A percentile compares a stretch with the other conserved stretches of the same genome.
Conservation (phyloP, 2,113 vertebrate genomes). For the Perca schrenkii region DNA sequence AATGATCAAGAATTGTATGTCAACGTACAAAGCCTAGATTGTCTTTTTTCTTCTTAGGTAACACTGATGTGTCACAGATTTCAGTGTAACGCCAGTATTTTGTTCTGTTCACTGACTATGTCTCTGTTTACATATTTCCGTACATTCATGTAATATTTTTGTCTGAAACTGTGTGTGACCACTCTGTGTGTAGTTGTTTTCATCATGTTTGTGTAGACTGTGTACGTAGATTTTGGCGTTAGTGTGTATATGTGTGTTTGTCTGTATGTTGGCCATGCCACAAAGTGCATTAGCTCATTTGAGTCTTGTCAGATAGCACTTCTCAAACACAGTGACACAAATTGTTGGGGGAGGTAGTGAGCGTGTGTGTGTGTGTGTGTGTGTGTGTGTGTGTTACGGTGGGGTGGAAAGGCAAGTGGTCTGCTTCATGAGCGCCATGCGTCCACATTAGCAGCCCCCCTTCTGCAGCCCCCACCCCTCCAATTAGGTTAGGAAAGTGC, state of each 20-base stretch:
- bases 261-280: constrained; percentile 39
- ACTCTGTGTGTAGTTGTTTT: background rate
- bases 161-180: background rate
- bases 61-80: background rate
- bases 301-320: constrained; percentile 81
- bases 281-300: constrained; percentile 84
- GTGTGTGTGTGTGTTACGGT: constrained; percentile 35
- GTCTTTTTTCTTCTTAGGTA: background rate
- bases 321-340: constrained; percentile 77
- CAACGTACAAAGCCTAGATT: background rate
- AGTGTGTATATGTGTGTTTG: constrained; percentile 23
- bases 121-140: background rate
- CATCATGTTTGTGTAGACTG: background rate
- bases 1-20: too few species aligned
- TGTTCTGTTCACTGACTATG: background rate
- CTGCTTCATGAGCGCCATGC: constrained; percentile 91
- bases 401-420: constrained; percentile 71
- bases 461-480: constrained; percentile 64
- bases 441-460: constrained; percentile 88
- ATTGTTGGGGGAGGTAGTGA: constrained; percentile 62
- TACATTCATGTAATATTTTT: background rate
- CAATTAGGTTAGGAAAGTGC: constrained; percentile 96
- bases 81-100: background rate
- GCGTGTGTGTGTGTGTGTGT: constrained; percentile 26
- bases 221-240: background rate